Base-by-base conservation (phyloP, 2,797 vertebrate genomes). In the Lacerta viridis region DNA sequence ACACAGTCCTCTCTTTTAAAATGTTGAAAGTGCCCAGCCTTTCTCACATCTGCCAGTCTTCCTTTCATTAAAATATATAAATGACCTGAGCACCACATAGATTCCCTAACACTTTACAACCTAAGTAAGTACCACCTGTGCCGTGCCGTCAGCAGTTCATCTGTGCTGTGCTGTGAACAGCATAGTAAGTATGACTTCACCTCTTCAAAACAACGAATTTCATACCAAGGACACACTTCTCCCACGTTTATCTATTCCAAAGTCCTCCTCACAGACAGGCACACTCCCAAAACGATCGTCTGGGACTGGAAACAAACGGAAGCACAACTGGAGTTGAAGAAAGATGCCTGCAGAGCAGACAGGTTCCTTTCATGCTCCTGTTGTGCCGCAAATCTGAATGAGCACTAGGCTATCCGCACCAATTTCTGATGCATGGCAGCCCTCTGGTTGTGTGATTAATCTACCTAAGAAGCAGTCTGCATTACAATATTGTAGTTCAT, bases 251-350 rank as follows among this genome's bases (percentile, higher is more conserved):
- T 72, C 81, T 89, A 88, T 85, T 74, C 41, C 7, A 27, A 89
- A 93, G 86, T 93, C 87, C 93, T 59, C 92, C 69, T 91, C 66
- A 72, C 29, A 88, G 10, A 27, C 20, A 59, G 20, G n/a, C 29
- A n/a, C 2, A 29, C 29, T 55, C 50, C 6, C 15, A 66, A 75
- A 61, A 93, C 78, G 87, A 94, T 90, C 80, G 91, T 86, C 93
- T 93, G 93, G 93, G 88, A 93, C 78, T 90, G 0, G 77, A 91
- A 80, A 92, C 25, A 10, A 89, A 94, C 89, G 85, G 88, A 89
- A 93, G 11, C 23, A 64, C 55, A 86, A 91, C 89, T 90, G 83
- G 25, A 88, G 64, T 75, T 13, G 43, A 66, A 55, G 41, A 84
- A 80, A 89, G 80, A 39, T 91, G 83, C 87, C 1, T 72, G 43